Evolutionary conservation across 2,797 vertebrate genomes (phyloP).

Genomic region (Sardinella longiceps): DNA sequence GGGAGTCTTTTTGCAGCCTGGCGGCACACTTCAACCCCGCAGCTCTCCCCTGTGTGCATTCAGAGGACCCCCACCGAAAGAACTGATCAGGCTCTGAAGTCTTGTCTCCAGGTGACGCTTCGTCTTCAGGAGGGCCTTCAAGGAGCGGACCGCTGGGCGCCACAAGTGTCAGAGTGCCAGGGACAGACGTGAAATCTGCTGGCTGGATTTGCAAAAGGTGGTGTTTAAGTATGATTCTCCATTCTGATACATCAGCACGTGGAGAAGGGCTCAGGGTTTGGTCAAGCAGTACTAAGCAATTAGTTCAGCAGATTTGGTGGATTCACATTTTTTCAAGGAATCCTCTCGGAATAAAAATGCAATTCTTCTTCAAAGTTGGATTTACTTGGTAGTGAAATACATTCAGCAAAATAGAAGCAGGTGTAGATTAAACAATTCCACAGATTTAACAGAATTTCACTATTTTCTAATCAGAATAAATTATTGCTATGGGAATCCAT

Average conservation of each 20-base stretch:
- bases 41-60: constrained; percentile 46
- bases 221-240: not conserved
- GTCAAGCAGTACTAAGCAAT: constrained; percentile 16
- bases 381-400: not conserved
- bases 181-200: not conserved
- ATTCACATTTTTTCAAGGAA: not conserved
- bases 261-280: not conserved
- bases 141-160: not conserved
- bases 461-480: not conserved
- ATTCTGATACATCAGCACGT: constrained; percentile 16
- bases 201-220: not conserved
- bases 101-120: constrained; percentile 54
- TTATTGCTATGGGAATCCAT: not conserved
- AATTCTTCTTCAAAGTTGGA: not conserved
- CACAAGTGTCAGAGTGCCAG: constrained; percentile 24
- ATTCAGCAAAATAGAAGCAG: not conserved
- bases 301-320: not conserved
- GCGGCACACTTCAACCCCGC: constrained; percentile 73
- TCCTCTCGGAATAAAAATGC: not conserved
- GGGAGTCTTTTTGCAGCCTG: constrained; percentile 71
- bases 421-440: not conserved
- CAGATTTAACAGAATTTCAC: not conserved
- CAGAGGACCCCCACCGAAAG: constrained; percentile 44
- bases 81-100: constrained; percentile 46
- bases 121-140: constrained; percentile 28